Percentiles rank a stretch among this genome's conserved stretches.
phyloP scores from a whole-genome alignment of 2,888 invertebrate genomes.

The Autographa gamma region DNA sequence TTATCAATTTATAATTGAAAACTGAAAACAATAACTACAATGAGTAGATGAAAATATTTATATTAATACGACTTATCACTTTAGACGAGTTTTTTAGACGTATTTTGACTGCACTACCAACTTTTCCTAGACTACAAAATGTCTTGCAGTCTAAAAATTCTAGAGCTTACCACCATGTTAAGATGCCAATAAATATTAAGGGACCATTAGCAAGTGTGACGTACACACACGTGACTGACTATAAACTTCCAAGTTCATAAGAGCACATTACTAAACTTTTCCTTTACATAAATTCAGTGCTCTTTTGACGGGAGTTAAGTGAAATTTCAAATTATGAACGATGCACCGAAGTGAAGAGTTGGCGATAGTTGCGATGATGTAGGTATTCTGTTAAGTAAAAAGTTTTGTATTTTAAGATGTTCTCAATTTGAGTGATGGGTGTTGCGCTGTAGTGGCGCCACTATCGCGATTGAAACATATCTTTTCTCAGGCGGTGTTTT shows the following conservation, averaged over 20 bases:
- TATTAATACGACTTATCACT: too few species aligned
- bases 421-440: slow-evolving; percentile 22
- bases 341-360: slow-evolving; percentile 60
- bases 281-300: slow-evolving; percentile 62
- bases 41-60: too few species aligned
- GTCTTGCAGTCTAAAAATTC: not conserved
- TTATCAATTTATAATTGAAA: too few species aligned
- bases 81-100: too few species aligned
- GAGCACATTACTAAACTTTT: slow-evolving; percentile 59
- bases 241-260: slow-evolving; percentile 52
- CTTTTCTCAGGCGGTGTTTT: not conserved
- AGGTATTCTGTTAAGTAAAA: slow-evolving; percentile 55
- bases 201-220: slow-evolving; percentile 15
- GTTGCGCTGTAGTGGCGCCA: not conserved
- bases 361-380: slow-evolving; percentile 39
- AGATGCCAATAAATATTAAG: slow-evolving; percentile 1
- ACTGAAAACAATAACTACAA: too few species aligned
- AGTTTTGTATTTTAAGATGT: slow-evolving; percentile 54
- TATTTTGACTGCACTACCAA: not conserved
- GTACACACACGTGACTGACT: slow-evolving; percentile 42
- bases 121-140: not conserved
- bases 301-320: slow-evolving; percentile 60
- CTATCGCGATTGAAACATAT: not conserved
- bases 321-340: slow-evolving; percentile 64
- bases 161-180: not conserved